Evolutionary conservation across 2,888 invertebrate species (phyloP).

Genomic region (Cheiracanthium punctorium): DNA sequence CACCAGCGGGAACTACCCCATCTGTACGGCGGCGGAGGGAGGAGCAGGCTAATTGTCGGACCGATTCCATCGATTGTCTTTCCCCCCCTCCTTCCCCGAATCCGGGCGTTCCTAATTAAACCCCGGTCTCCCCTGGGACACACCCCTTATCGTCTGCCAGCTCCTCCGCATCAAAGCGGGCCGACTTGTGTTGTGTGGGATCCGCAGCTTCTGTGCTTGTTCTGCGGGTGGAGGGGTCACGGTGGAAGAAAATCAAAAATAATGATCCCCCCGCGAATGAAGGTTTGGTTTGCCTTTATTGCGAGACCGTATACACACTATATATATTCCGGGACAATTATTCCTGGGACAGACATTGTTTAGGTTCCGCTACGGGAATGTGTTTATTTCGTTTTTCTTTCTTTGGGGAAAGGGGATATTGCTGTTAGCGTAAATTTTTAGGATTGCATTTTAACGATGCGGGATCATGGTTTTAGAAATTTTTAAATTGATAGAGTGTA

Average conservation of each 20-base stretch:
- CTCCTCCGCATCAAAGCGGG: slow-evolving; percentile 21
- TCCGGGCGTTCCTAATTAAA: slow-evolving; percentile 66
- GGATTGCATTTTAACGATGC: too few relatives aligned
- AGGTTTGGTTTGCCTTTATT: not conserved
- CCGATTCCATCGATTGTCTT: slow-evolving; percentile 60
- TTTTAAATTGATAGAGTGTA: too few relatives aligned
- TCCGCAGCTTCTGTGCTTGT: slow-evolving; percentile 23
- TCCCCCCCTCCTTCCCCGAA: slow-evolving; percentile 44
- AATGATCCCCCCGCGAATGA: not conserved
- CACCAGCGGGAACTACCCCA: slow-evolving; percentile 29
- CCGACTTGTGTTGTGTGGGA: slow-evolving; percentile 17
- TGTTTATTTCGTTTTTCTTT: too few relatives aligned
- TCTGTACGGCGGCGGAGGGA: slow-evolving; percentile 36
- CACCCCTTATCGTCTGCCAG: slow-evolving; percentile 47
- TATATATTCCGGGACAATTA: too few relatives aligned
- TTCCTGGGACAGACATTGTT: too few relatives aligned
- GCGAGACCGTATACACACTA: not conserved
- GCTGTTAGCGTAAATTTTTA: too few relatives aligned
- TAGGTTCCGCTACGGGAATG: too few relatives aligned
- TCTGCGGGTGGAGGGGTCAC: not conserved
- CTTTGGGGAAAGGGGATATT: too few relatives aligned
- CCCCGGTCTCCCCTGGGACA: slow-evolving; percentile 47
- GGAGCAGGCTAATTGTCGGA: slow-evolving; percentile 57
- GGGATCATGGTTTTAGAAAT: too few relatives aligned
- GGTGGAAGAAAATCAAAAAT: not conserved